Conservation (phyloP, 2,797 vertebrate species). For the Lacerta viridis region DNA sequence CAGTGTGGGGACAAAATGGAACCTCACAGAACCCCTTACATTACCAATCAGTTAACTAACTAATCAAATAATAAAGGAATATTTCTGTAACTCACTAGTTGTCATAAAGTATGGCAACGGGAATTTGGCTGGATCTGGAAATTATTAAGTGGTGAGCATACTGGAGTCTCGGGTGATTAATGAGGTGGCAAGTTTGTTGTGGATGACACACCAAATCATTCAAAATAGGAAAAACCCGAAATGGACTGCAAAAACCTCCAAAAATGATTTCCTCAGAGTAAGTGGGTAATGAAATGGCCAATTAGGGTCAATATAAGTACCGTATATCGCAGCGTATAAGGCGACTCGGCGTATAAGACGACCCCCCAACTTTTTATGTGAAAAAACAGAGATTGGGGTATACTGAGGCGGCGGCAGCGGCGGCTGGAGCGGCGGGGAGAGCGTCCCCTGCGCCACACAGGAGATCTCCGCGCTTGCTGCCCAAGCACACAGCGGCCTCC, state of each 20-base stretch:
- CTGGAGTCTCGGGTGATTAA: background rate
- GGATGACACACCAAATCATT: background rate
- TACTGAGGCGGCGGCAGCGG: no score
- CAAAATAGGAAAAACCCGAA: background rate
- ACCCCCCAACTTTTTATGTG: no score
- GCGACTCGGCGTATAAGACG: no score
- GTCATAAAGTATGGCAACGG: background rate
- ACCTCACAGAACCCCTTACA: no score
- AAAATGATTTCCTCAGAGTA: background rate
- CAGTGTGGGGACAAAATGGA: no score
- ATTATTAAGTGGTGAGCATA: background rate
- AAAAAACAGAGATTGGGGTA: no score
- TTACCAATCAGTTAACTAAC: constrained; percentile 29
- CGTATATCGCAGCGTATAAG: no score
- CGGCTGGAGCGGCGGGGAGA: no score
- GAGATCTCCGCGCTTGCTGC: no score
- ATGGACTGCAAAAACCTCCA: background rate
- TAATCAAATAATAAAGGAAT: background rate
- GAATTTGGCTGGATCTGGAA: constrained; percentile 1
- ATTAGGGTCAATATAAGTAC: background rate
- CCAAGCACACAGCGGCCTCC: no score
- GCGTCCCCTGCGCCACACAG: no score
- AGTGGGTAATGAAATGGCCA: no score
- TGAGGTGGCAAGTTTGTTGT: background rate
- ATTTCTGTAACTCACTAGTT: constrained; percentile 26